Evolutionary conservation across 2,888 invertebrate genomes (phyloP).

Genomic region (Caenorhabditis sulstoni): DNA sequence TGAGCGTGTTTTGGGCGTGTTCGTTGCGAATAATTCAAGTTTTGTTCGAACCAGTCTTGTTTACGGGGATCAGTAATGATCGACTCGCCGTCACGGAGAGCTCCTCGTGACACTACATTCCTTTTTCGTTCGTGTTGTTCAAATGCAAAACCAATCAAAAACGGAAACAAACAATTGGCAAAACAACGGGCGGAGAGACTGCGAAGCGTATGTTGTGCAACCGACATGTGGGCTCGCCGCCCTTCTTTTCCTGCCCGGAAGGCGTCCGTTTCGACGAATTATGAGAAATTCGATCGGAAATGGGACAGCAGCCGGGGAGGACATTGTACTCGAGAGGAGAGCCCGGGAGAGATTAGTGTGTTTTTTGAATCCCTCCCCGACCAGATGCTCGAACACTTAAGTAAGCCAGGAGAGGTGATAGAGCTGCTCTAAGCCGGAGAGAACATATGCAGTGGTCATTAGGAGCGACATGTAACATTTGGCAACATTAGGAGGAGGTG

Average conservation of each 20-base stretch:
- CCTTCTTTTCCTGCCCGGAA: constrained; percentile 4
- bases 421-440: constrained; percentile 24
- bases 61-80: constrained; percentile 48
- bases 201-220: constrained; percentile 10
- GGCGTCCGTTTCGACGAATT: constrained; percentile 34
- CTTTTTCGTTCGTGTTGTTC: constrained; percentile 19
- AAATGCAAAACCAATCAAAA: constrained; percentile 46
- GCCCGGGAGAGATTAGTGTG: constrained; percentile 36
- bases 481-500: constrained; percentile 36
- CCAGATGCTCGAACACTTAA: constrained; percentile 57
- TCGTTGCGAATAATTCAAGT: background rate
- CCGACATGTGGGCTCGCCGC: constrained; percentile 13
- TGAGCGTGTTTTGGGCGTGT: background rate
- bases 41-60: constrained; percentile 14
- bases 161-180: constrained; percentile 35
- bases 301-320: constrained; percentile 33
- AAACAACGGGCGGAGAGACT: background rate
- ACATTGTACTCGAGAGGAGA: background rate
- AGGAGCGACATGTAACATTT: constrained; percentile 42
- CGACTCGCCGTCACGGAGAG: constrained; percentile 10
- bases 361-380: constrained; percentile 25
- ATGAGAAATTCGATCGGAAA: constrained; percentile 57
- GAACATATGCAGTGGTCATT: constrained; percentile 56
- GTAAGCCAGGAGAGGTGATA: constrained; percentile 41
- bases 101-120: constrained; percentile 9